Conservation (phyloP, 2,113 vertebrate species). For the Zosterops lateralis region DNA sequence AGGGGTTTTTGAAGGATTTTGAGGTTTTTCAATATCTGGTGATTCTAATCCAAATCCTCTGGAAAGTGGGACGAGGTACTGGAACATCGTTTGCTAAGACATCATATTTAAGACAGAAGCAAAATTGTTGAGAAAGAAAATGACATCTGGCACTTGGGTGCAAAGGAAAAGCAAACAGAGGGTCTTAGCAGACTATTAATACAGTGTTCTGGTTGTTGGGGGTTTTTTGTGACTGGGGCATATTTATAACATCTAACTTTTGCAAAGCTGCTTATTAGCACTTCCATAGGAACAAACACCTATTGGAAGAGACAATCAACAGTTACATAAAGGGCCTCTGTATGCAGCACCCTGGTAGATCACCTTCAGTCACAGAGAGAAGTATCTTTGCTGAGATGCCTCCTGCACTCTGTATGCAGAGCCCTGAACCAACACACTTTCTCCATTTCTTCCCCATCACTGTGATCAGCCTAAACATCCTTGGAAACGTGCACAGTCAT, state of each 20-base stretch:
- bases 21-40: not conserved
- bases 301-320: not conserved
- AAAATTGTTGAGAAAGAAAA: not conserved
- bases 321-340: not conserved
- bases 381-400: not conserved
- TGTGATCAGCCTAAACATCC: not conserved
- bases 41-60: not conserved
- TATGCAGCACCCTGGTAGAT: not conserved
- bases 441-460: not conserved
- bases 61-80: not conserved
- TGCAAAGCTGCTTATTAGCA: not conserved
- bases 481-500: rapidly evolving
- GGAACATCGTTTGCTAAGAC: not conserved
- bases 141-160: not conserved
- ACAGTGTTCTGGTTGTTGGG: not conserved
- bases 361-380: not conserved
- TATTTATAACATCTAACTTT: not conserved
- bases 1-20: not conserved
- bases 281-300: not conserved
- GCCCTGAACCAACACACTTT: no score
- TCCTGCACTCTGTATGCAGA: not conserved
- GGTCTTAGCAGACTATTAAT: not conserved
- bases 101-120: not conserved
- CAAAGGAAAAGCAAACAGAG: not conserved
- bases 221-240: not conserved